Evolutionary conservation across 2,113 vertebrate genomes (phyloP), one percentile per base, ranked within the genome.

Genomic region (Laticauda colubrina): DNA sequence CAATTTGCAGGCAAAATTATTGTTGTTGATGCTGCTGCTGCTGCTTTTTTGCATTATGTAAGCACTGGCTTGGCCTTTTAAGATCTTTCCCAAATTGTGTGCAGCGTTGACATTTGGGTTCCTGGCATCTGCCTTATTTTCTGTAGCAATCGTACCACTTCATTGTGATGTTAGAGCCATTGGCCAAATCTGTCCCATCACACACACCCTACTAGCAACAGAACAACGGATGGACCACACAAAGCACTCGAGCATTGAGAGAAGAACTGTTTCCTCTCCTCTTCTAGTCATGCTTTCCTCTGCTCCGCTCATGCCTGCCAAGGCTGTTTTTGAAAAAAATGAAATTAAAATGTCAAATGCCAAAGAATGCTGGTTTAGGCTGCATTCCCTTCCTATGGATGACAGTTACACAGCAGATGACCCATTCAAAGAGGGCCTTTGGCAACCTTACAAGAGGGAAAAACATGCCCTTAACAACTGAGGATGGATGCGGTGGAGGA

Each of bases 261-360:
- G 89, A 90, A 0, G 89, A 64, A 21, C 39, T 3, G 29, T 39
- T 86, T 34, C n/a, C 88, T 14, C 14, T 8, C 45, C 55, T 34
- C 43, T 29, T n/a, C 34, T n/a, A 34, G 29, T 5, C 21, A 57
- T 87, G 24, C 94, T 95, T 94, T 20, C 55, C 85, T 94, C 85
- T 59, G 94, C 89, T 7, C 29, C 34, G 81, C 85, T 94, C 48
- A 90, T 0, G 0, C 59, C 88, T 85, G 12, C 5, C 2, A 95
- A 92, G 94, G 48, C 23, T 0, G 4, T 64, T 64, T 92, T 54
- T 3, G 23, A 9, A 59, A 93, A 94, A 93, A 91, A 61, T 54
- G 21, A 94, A 94, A 96, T 94, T 93, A 90, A 96, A 95, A 95
- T 0, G 0, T 89, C 43, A 96, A 95, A 89, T 48, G 64, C 75